Conservation (phyloP, 2,888 invertebrate genomes). For the Suillia variegata region DNA sequence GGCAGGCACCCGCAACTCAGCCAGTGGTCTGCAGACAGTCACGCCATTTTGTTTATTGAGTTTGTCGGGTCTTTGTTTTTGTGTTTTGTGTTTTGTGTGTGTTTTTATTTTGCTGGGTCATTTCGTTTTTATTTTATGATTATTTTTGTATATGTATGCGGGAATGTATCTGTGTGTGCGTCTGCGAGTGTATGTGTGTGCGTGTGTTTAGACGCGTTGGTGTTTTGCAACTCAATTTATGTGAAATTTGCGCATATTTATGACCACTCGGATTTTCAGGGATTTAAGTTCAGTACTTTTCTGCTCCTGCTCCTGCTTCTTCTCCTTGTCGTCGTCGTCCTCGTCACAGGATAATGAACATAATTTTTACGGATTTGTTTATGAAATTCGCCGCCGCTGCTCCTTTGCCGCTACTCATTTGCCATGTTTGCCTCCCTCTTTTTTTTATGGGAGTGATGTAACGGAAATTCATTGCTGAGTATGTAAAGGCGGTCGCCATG, state of each 20-base stretch:
- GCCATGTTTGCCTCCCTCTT: too few relatives aligned
- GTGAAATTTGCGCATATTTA: slow-evolving; percentile 15
- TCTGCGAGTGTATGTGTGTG: background rate
- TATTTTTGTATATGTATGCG: background rate
- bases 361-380: slow-evolving; percentile 16
- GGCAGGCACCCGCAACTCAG: too few relatives aligned
- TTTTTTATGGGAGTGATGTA: too few relatives aligned
- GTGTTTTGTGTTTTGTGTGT: background rate
- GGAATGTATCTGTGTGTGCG: background rate
- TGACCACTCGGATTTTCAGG: slow-evolving; percentile 10
- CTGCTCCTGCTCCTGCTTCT: too few relatives aligned
- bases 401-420: too few relatives aligned
- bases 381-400: background rate
- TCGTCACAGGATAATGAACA: slow-evolving; percentile 10
- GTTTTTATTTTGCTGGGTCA: background rate
- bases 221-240: slow-evolving; percentile 11
- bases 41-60: background rate
- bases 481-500: too few relatives aligned
- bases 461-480: too few relatives aligned
- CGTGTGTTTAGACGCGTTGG: background rate
- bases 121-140: slow-evolving; percentile 6
- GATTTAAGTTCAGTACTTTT: too few relatives aligned
- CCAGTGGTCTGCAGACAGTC: background rate
- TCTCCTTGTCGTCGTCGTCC: too few relatives aligned
- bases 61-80: background rate